Evolutionary conservation across 2,797 vertebrate genomes (phyloP).

Genomic region (Triplophysa yarkandensis): DNA sequence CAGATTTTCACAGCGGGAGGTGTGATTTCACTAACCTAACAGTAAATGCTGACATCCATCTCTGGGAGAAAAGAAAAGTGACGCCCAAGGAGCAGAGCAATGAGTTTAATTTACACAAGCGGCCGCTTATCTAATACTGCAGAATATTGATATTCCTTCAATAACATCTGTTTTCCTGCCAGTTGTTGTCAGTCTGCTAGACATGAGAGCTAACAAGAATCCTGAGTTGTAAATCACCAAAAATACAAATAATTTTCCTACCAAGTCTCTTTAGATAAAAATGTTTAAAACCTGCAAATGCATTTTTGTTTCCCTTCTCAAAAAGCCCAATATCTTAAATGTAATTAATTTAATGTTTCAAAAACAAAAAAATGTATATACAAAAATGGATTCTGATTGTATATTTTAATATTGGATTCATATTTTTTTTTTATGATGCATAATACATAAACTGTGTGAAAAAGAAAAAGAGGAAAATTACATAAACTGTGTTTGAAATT

Average conservation of each 20-base stretch:
- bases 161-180: constrained; percentile 45
- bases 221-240: constrained; percentile 48
- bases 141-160: constrained; percentile 64
- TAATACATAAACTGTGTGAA: too few relatives aligned
- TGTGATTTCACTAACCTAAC: constrained; percentile 62
- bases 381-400: too few relatives aligned
- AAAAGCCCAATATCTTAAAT: background rate
- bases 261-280: too few relatives aligned
- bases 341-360: background rate
- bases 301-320: background rate
- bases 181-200: constrained; percentile 32
- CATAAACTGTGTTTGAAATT: too few relatives aligned
- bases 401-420: too few relatives aligned
- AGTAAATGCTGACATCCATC: constrained; percentile 60
- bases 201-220: constrained; percentile 18
- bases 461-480: too few relatives aligned
- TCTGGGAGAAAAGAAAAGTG: constrained; percentile 64
- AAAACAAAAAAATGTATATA: background rate
- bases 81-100: constrained; percentile 63
- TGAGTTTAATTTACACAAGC: constrained; percentile 69
- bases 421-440: too few relatives aligned
- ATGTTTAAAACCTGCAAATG: too few relatives aligned
- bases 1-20: constrained; percentile 54
- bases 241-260: background rate
- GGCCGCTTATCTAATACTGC: constrained; percentile 56